phyloP scores from a whole-genome alignment of 1,140 invertebrate species.

The Drosophila subobscura region DNA sequence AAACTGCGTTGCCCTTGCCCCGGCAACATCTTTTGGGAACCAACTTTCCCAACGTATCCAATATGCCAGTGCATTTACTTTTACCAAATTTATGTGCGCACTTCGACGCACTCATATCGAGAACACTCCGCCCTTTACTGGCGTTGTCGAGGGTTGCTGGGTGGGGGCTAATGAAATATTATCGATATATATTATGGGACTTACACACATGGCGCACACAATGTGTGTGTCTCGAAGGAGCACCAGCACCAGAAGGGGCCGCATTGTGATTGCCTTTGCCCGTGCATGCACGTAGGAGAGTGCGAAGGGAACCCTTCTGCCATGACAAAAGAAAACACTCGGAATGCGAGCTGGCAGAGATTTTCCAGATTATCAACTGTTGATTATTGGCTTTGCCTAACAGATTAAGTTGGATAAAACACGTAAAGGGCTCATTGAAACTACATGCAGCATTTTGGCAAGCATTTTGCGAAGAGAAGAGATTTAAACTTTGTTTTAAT shows the following conservation, averaged over 20 bases:
- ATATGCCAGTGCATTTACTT: slow-evolving; percentile 79
- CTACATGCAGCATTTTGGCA: background rate
- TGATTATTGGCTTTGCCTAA: slow-evolving; percentile 43
- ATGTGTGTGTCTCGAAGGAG: slow-evolving; percentile 28
- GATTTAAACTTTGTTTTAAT: background rate
- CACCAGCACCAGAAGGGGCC: slow-evolving; percentile 9
- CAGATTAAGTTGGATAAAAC: slow-evolving; percentile 24
- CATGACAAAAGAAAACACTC: slow-evolving; percentile 28
- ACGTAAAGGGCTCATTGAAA: background rate
- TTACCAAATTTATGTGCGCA: slow-evolving; percentile 72
- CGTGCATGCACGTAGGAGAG: slow-evolving; percentile 8
- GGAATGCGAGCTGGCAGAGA: slow-evolving; percentile 12
- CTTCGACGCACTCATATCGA: slow-evolving; percentile 55
- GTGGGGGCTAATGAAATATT: slow-evolving; percentile 71
- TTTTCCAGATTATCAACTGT: slow-evolving; percentile 37
- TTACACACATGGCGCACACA: slow-evolving; percentile 54
- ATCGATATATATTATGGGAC: slow-evolving; percentile 76
- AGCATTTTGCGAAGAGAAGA: background rate
- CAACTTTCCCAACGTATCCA: slow-evolving; percentile 50
- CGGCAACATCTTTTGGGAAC: slow-evolving; percentile 24
- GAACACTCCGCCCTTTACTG: too few relatives aligned
- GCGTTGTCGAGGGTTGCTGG: background rate
- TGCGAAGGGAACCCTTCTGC: background rate
- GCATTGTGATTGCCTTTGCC: slow-evolving; percentile 12
- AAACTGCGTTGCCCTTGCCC: slow-evolving; percentile 34